Evolutionary conservation across 2,113 vertebrate genomes (phyloP).

Genomic region (Nesospiza acunhae): DNA sequence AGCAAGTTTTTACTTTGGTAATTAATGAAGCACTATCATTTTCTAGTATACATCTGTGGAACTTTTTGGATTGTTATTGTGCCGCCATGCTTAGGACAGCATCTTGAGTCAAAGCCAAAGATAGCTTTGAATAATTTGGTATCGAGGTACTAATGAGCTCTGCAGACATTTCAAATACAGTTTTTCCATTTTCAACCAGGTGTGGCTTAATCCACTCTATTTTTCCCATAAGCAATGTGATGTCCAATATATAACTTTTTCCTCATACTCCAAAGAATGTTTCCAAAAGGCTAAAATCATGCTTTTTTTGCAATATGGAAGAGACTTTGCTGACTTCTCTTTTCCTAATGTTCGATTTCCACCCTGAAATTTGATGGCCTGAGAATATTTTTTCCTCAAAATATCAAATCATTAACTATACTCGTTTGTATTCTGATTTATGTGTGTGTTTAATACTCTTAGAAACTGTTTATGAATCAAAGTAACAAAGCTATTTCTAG

Average conservation of each 20-base stretch:
- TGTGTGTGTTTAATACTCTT: neutral
- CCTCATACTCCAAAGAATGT: conserved; percentile 7
- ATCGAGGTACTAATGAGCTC: conserved; percentile 75
- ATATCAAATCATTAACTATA: neutral
- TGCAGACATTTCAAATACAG: conserved; percentile 71
- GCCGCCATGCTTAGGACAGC: conserved; percentile 53
- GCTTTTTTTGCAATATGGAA: neutral
- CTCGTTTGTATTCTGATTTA: neutral
- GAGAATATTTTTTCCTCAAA: neutral
- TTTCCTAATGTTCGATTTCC: neutral
- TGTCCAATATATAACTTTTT: conserved; percentile 19
- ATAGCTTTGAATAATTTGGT: conserved; percentile 73
- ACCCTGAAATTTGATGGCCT: neutral
- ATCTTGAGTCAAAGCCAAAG: conserved; percentile 72
- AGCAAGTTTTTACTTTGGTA: conserved; percentile 57
- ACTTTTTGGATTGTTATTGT: conserved; percentile 49
- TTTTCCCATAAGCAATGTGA: conserved; percentile 65
- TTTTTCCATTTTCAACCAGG: conserved; percentile 64
- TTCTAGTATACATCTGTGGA: conserved; percentile 39
- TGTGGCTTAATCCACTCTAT: conserved; percentile 73
- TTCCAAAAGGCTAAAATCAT: conserved; percentile 39
- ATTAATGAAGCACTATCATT: conserved; percentile 51
- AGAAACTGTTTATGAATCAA: neutral
- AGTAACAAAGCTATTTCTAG: neutral
- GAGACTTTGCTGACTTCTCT: neutral